These are phyloP conservation scores for Pyrrhia umbra DNA, from an alignment of 2,888 invertebrate species.

Conservation along the genomic window DNA sequence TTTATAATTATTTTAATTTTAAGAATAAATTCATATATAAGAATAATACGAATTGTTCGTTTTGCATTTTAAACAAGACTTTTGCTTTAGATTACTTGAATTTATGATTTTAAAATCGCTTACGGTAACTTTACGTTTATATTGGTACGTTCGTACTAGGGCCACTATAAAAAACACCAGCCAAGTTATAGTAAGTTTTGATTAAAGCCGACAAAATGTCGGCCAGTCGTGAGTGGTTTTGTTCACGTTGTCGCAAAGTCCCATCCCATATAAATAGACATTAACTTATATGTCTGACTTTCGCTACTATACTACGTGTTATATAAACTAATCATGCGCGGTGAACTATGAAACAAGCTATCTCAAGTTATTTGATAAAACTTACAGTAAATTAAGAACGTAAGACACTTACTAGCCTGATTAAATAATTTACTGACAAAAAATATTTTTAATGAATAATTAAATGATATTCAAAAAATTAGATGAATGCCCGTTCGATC, in stretches of 20 bases:
- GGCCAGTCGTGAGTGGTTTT: no score
- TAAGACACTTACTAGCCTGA: not conserved
- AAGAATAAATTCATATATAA: no score
- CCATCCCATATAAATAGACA: not conserved
- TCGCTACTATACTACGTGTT: constrained; percentile 3
- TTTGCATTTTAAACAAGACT: no score
- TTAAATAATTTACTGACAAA: constrained; percentile 3
- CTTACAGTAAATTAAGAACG: not conserved
- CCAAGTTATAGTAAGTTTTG: not conserved
- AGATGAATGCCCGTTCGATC: constrained; percentile 4
- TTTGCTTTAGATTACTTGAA: no score
- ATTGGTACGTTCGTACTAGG: no score
- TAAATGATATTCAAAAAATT: constrained; percentile 3
- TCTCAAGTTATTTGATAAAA: not conserved
- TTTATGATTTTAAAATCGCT: no score
- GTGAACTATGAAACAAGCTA: not conserved
- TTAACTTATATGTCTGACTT: constrained; percentile 1
- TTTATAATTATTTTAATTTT: no score
- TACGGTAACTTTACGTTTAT: no score
- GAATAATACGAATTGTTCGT: no score
- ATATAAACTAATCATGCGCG: not conserved
- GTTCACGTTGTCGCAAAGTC: not conserved
- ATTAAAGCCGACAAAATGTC: no score
- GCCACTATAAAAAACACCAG: not conserved
- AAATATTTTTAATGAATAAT: not conserved